Base-by-base conservation (phyloP, 37 sponge, comb jelly and placozoan species). In the Halichondria panicea region DNA sequence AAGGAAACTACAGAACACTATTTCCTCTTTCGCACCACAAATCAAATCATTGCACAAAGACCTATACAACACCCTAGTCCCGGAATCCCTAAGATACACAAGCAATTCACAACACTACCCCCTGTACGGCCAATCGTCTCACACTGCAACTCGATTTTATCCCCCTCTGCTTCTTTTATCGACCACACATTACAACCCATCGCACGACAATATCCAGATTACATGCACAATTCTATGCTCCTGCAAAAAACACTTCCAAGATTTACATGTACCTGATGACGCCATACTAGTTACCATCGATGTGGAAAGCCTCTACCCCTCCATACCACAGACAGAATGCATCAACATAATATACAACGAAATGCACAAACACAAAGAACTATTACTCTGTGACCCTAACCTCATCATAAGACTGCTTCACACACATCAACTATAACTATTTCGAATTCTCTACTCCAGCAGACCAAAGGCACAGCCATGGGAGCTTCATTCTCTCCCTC, bases 401-500 rank as follows among this genome's bases (percentile, higher is more conserved):
- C 32, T 79, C 3, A 53, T 79, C 12, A 79, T 55, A 0, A 2
- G 6, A 56, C 71, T 79, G 11, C 62, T 79, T n/a, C 48, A 69
- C 21, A 36, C 34, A 69, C 43, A 34, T 79, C 35, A 68, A 79
- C 22, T 34, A 58, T 43, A 68, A 79, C 21, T 68, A 59, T 9
- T 79, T 79, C 57, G 9, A 68, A 19, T 79, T 70, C 32, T 43
- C 33, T 39, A 3, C 41, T 69, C 38, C 70, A 57, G 39, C 80
- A 79, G 15, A 79, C 30, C 7, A 9, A 69, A 37, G 80, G 80
- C 19, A 79, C 80, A 30, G 80, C 80, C 48, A 79, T 79, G 80
- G 80, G 80, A 8, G 61, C 80, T 2, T 35, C 70, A 0, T 59
- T 79, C 30, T 43, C 71, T 12, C 80, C 80, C 45, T 66, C 79